Conservation (phyloP, 2,888 invertebrate species). For the Napeogenes inachia region DNA sequence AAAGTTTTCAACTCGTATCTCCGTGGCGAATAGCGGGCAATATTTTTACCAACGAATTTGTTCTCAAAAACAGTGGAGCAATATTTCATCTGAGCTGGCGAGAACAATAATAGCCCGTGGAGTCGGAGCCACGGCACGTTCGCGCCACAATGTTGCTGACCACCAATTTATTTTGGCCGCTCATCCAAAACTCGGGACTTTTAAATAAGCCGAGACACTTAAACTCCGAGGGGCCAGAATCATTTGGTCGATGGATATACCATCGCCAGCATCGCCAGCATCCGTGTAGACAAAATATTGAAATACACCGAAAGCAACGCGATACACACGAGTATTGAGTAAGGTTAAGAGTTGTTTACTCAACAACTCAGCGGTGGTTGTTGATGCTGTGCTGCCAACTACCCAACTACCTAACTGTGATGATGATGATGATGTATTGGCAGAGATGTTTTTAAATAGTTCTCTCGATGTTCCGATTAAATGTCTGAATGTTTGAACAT, state of each 20-base stretch:
- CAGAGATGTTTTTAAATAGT: constrained; percentile 23
- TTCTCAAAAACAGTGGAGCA: constrained; percentile 72
- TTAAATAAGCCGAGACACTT: constrained; percentile 34
- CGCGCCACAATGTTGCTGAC: constrained; percentile 69
- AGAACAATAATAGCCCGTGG: constrained; percentile 75
- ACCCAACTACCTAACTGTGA: constrained; percentile 28
- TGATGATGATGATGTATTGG: constrained; percentile 51
- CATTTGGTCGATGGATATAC: constrained; percentile 50
- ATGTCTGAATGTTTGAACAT: constrained; percentile 30
- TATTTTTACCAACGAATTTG: constrained; percentile 70
- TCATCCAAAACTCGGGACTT: constrained; percentile 28
- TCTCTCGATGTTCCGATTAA: constrained; percentile 21
- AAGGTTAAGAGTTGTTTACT: constrained; percentile 74
- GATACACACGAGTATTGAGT: constrained; percentile 74
- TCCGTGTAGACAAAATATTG: constrained; percentile 77
- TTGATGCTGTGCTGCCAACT: constrained; percentile 70
- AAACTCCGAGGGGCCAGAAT: constrained; percentile 42
- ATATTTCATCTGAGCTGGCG: constrained; percentile 76
- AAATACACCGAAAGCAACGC: constrained; percentile 75
- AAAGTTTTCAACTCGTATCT: constrained; percentile 52
- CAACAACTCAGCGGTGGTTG: constrained; percentile 50
- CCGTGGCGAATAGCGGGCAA: constrained; percentile 61
- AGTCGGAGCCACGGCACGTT: constrained; percentile 76
- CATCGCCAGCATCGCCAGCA: constrained; percentile 72
- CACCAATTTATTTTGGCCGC: constrained; percentile 51